phyloP scores from a whole-genome alignment of 2,113 vertebrate genomes.

The Trichomycterus rosablanca region DNA sequence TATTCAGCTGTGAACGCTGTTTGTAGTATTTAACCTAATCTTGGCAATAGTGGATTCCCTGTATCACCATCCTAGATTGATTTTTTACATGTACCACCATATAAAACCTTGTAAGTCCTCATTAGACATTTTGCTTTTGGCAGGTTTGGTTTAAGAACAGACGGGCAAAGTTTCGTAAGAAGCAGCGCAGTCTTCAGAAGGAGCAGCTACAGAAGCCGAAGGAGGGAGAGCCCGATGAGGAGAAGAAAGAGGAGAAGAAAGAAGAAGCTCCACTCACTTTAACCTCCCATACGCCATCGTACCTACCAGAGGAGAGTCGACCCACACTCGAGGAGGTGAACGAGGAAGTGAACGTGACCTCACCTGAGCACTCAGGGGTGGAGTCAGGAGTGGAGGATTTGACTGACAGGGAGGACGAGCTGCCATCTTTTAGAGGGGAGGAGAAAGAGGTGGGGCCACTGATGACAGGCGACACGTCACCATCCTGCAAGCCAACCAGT shows the following conservation, averaged over 20 bases:
- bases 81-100: too few species aligned
- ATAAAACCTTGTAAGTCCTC: too few species aligned
- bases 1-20: too few species aligned
- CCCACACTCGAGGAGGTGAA: slow-evolving; percentile 65
- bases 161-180: slow-evolving; percentile 96
- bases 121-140: neutral
- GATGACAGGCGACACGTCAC: slow-evolving; percentile 65
- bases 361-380: slow-evolving; percentile 87
- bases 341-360: slow-evolving; percentile 84
- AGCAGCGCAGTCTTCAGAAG: slow-evolving; percentile 96
- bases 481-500: slow-evolving; percentile 81
- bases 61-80: too few species aligned
- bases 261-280: slow-evolving; percentile 49
- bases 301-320: slow-evolving; percentile 68
- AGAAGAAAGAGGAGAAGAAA: slow-evolving; percentile 72
- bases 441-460: slow-evolving; percentile 67
- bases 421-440: slow-evolving; percentile 67
- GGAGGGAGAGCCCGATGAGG: slow-evolving; percentile 72
- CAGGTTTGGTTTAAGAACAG: slow-evolving; percentile 99
- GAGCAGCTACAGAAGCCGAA: slow-evolving; percentile 98
- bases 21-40: too few species aligned
- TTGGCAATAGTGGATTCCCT: too few species aligned
- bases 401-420: slow-evolving; percentile 80
- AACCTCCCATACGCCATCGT: slow-evolving; percentile 54
- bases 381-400: slow-evolving; percentile 89